Base-by-base conservation (phyloP, 2,888 invertebrate genomes). In the Podotricha telesiphe region DNA sequence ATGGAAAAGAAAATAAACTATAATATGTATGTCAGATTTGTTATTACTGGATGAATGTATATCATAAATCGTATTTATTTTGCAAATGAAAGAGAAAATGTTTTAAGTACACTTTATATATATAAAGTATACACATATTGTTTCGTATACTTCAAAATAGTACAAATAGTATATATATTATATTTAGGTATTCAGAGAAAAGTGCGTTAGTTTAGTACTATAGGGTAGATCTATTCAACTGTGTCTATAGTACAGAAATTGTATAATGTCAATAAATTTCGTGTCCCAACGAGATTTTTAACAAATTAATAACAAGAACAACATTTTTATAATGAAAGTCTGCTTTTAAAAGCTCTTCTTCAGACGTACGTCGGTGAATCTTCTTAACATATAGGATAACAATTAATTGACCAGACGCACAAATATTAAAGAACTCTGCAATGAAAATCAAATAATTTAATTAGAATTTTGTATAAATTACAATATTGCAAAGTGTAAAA, bases 331-430 rank as follows among this genome's bases (percentile, higher is more conserved):
- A 47, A 48, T 19, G 22, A 61, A 11, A 47, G 28, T 48, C 28
- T 47, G 47, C 61, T 8, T 62, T 28, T 5, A 19, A 11, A 62
- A 28, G 48, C 17, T 37, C 8, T 62, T 62, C 15, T 8, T 59
- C 42, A 42, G n/a, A 45, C 22, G 17, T 59, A 45, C 45, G 45
- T 59, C 42, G 45, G 22, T 22, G 20, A 65, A 65, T 63, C 45
- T 68, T 58, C 55, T 51, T 71, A 65, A 68, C 58, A 17, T 56
- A 56, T 71, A 65, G 42, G 59, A 67, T 67, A 69, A 62, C 69
- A 69, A 67, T 67, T 68, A 72, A 72, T 72, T 72, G 72, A 72
- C 72, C 69, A 55, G 61, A 67, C 64, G 62, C 50, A 65, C 50
- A 65, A 64, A 65, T 64, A 51, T 37, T 51, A 65, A 62, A 28